These are phyloP conservation scores for Limulus polyphemus DNA, from an alignment of 2,888 invertebrate species.

Conservation along the genomic window DNA sequence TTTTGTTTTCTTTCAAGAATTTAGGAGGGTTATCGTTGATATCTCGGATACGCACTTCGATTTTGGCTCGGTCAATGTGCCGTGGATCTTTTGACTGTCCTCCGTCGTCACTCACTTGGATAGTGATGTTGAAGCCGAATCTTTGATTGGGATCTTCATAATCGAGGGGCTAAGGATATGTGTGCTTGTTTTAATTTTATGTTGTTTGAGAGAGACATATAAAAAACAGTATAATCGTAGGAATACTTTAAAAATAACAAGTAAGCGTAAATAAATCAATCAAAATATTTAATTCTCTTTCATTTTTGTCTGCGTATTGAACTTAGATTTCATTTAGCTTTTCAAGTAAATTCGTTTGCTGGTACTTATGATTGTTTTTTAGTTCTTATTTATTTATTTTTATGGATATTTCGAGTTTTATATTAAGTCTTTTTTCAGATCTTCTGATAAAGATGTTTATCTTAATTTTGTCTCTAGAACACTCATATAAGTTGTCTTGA, in stretches of 20 bases:
- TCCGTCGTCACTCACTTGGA: slow-evolving; percentile 38
- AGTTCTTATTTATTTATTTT: too few species aligned
- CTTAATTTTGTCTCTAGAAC: too few species aligned
- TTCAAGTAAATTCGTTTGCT: too few species aligned
- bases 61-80: slow-evolving; percentile 90
- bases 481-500: too few species aligned
- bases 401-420: too few species aligned
- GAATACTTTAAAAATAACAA: too few species aligned
- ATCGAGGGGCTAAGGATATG: slow-evolving; percentile 56
- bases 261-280: not conserved
- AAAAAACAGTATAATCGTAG: not conserved
- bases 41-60: slow-evolving; percentile 79
- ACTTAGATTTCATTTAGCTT: too few species aligned
- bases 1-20: slow-evolving; percentile 67
- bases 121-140: slow-evolving; percentile 84
- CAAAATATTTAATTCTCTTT: not conserved
- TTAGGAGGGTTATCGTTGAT: slow-evolving; percentile 89
- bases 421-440: too few species aligned
- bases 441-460: too few species aligned
- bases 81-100: slow-evolving; percentile 40
- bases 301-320: too few species aligned
- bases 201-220: not conserved
- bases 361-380: too few species aligned
- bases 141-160: slow-evolving; percentile 88
- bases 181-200: too few species aligned